Conservation (phyloP, 1,140 invertebrate genomes). For the Sitodiplosis mosellana region DNA sequence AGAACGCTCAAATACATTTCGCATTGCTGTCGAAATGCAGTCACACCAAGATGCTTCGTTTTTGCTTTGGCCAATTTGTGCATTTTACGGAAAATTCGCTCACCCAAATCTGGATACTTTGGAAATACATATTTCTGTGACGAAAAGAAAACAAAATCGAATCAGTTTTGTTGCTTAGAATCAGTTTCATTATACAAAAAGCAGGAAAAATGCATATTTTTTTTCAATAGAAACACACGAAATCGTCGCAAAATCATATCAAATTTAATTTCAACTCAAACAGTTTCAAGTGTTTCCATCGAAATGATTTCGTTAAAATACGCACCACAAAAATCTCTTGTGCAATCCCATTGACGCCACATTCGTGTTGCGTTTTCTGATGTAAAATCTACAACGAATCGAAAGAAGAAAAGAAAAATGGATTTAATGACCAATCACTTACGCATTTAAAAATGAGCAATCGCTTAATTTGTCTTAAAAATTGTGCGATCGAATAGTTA, state of each 20-base stretch:
- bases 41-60: slow-evolving; percentile 35
- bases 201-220: slow-evolving; percentile 13
- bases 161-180: no score
- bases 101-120: slow-evolving; percentile 49
- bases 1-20: slow-evolving; percentile 49
- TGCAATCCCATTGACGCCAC: slow-evolving; percentile 6
- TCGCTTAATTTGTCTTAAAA: not conserved
- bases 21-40: slow-evolving; percentile 46
- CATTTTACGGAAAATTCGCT: slow-evolving; percentile 44
- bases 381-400: not conserved
- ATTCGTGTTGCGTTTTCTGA: slow-evolving; percentile 3
- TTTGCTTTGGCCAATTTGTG: slow-evolving; percentile 36
- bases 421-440: not conserved
- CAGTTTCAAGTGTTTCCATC: no score
- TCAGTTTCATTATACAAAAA: no score
- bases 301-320: no score
- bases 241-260: not conserved
- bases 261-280: no score
- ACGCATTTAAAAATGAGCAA: not conserved
- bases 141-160: not conserved
- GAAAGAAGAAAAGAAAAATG: not conserved
- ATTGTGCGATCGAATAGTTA: slow-evolving; percentile 16
- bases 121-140: slow-evolving; percentile 51
- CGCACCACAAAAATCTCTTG: slow-evolving; percentile 9
- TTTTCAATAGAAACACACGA: slow-evolving; percentile 2